phyloP scores from a whole-genome alignment of 2,113 vertebrate species.

The Podiceps cristatus region DNA sequence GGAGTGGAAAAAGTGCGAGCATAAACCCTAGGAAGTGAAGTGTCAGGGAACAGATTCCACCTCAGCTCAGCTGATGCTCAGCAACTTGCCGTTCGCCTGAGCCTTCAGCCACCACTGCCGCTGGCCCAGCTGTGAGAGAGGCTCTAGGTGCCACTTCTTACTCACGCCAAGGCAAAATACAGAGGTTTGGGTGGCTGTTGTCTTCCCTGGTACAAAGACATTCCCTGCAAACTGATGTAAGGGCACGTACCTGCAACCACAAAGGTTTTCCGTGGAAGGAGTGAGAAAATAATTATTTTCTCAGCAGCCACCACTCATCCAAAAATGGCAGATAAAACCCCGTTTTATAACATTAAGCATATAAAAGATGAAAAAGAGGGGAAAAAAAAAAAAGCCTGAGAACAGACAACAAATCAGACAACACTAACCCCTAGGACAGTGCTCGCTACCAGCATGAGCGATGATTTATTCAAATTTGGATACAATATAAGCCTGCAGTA shows the following conservation, averaged over 20 bases:
- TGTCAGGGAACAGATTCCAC: background rate
- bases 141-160: background rate
- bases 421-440: background rate
- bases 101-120: background rate
- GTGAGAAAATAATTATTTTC: background rate
- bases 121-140: background rate
- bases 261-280: background rate
- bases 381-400: background rate
- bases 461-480: slow-evolving; percentile 19
- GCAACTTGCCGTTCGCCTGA: background rate
- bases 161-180: background rate
- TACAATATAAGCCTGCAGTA: slow-evolving; percentile 24
- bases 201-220: background rate
- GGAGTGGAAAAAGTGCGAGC: background rate
- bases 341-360: background rate
- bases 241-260: background rate
- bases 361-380: background rate
- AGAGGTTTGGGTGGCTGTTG: background rate
- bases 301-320: background rate
- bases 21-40: background rate
- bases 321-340: background rate
- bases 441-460: background rate
- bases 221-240: background rate
- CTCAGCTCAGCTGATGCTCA: background rate
- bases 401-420: slow-evolving; percentile 5